Evolutionary conservation across 2,888 invertebrate species (phyloP), one percentile per base, ranked within the genome.

Genomic region (Parascotia fuliginaria): DNA sequence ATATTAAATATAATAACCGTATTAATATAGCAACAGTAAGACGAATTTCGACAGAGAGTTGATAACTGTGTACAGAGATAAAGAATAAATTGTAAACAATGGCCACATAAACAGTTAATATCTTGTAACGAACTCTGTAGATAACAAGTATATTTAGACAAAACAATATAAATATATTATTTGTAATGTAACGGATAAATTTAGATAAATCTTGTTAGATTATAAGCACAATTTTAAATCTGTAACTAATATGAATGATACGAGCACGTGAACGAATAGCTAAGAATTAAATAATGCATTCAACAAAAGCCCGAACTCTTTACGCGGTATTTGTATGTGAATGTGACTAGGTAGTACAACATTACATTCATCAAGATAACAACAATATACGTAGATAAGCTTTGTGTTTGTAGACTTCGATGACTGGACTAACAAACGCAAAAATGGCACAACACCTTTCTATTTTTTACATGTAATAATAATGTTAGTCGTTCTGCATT

Each of bases 41-140:
- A 79, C 71, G 69, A 83, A 80, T 85, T 87, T 85, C 81, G 81
- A 87, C 81, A 81, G 79, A 75, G 78, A 76, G 70, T 77, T 79
- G 85, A 88, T 89, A 87, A 87, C 81, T 77, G 79, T 72, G 73
- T 73, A 80, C 66, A 70, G 60, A 69, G 87, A 89, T 89, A 89
- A 87, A 80, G 73, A 83, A 81, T 79, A 79, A 70, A 83, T 85
- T 87, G 85, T 90, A 89, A 91, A 91, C 87, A 90, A 86, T 84
- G 74, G 79, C 72, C 74, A 71, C 73, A 76, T 76, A 70, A 66
- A 75, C 65, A 70, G 68, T 70, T 71, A 70, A 71, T 72, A 73
- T 71, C 73, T 83, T 76, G 70, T 80, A 83, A 84, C 83, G 83
- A 84, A 85, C 79, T 81, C 57, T 65, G 58, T 59, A 70, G 85